A percentile compares a stretch with the other conserved stretches of the same genome.
phyloP scores from a whole-genome alignment of 2,113 vertebrate species.

The Heterocephalus glaber region DNA sequence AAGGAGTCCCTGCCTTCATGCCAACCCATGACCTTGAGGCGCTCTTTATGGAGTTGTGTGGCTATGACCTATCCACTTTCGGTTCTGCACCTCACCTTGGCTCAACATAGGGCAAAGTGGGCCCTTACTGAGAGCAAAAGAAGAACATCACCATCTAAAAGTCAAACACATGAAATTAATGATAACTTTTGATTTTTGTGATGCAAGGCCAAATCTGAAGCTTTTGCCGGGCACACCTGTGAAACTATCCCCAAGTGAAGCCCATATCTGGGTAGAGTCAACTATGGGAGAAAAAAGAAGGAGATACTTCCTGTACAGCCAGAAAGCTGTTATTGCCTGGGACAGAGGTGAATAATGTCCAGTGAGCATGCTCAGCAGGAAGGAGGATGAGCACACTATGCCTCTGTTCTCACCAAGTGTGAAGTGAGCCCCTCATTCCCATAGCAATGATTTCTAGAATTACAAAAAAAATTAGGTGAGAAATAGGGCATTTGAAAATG shows the following conservation, averaged over 20 bases:
- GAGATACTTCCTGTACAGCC: neutral
- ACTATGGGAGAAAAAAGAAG: rapidly evolving
- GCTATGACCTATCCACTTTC: neutral
- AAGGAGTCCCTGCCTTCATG: neutral
- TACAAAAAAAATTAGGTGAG: neutral
- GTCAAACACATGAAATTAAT: too few species aligned
- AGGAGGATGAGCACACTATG: rapidly evolving
- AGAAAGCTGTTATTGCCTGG: neutral
- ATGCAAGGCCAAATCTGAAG: neutral
- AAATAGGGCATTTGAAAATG: neutral
- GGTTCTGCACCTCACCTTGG: neutral
- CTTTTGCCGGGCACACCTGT: rapidly evolving
- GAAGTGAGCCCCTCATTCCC: rapidly evolving
- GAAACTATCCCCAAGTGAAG: too few species aligned
- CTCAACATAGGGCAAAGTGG: too few species aligned
- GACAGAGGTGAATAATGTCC: rapidly evolving
- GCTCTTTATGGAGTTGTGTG: neutral
- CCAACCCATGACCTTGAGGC: neutral
- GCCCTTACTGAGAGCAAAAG: neutral
- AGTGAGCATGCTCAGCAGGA: neutral
- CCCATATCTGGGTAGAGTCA: neutral
- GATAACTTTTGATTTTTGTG: neutral
- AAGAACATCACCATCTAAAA: neutral
- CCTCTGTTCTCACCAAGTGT: rapidly evolving
- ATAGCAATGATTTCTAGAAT: neutral